Conservation (phyloP, 1,140 invertebrate species). For the Drosophila tropicalis region DNA sequence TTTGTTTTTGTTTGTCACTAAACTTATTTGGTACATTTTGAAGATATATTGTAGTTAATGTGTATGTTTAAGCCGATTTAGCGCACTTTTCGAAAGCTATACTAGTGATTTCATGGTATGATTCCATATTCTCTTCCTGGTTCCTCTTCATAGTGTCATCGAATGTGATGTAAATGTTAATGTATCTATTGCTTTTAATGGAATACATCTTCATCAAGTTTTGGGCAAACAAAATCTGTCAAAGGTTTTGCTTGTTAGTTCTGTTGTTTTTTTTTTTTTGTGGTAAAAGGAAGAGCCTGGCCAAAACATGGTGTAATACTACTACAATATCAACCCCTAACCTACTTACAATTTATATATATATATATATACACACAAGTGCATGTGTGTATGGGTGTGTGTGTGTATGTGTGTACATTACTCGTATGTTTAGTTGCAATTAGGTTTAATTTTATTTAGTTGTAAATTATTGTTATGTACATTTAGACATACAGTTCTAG, state of each 20-base stretch:
- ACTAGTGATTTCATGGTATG: conserved; percentile 46
- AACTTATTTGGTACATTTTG: conserved; percentile 65
- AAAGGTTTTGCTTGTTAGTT: neutral
- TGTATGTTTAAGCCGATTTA: conserved; percentile 62
- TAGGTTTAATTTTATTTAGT: conserved; percentile 59
- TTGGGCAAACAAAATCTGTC: neutral
- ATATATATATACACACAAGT: neutral
- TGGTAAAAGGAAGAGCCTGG: conserved; percentile 9
- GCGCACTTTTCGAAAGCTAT: conserved; percentile 69
- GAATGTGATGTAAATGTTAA: no score
- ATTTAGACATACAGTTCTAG: conserved; percentile 74
- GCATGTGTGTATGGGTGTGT: neutral
- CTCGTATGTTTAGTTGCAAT: conserved; percentile 57
- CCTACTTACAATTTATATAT: conserved; percentile 7
- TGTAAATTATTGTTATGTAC: conserved; percentile 81
- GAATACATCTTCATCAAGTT: neutral
- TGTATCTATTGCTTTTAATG: neutral
- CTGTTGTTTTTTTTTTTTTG: no score
- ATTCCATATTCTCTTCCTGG: conserved; percentile 28
- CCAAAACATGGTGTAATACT: conserved; percentile 3
- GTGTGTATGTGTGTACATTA: conserved; percentile 30
- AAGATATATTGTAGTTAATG: conserved; percentile 39
- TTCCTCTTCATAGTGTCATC: no score
- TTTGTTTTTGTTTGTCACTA: conserved; percentile 43
- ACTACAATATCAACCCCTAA: conserved; percentile 6